phyloP scores from a whole-genome alignment of 2,888 invertebrate genomes.

The Lymantria dispar region DNA sequence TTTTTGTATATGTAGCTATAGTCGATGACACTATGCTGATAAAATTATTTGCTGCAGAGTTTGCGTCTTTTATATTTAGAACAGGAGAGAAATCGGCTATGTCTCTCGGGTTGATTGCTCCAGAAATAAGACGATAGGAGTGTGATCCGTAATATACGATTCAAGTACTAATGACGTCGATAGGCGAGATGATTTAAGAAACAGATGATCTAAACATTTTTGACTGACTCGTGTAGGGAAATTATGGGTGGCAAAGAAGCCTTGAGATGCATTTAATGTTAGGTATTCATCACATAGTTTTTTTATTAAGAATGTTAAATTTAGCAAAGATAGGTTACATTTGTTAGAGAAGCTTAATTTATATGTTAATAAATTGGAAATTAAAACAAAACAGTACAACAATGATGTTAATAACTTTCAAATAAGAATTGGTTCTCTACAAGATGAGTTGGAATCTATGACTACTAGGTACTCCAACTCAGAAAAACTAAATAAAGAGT shows the following conservation, averaged over 20 bases:
- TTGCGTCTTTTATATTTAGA: neutral
- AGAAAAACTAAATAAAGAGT: too few species aligned
- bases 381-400: too few species aligned
- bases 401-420: too few species aligned
- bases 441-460: too few species aligned
- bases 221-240: neutral
- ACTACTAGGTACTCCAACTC: too few species aligned
- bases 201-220: neutral
- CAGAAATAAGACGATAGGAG: neutral
- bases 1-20: neutral
- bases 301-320: too few species aligned
- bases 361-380: too few species aligned
- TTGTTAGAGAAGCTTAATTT: too few species aligned
- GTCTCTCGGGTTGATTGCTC: neutral
- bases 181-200: neutral
- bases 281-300: neutral
- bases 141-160: neutral
- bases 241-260: neutral
- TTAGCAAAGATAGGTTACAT: too few species aligned
- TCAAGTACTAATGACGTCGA: neutral
- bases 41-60: neutral
- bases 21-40: neutral
- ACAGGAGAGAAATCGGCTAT: neutral
- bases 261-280: neutral
- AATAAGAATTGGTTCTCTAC: too few species aligned